A percentile compares a stretch with the other conserved stretches of the same genome.
phyloP scores from a whole-genome alignment of 1,140 invertebrate species.

The Augochlora pura region DNA sequence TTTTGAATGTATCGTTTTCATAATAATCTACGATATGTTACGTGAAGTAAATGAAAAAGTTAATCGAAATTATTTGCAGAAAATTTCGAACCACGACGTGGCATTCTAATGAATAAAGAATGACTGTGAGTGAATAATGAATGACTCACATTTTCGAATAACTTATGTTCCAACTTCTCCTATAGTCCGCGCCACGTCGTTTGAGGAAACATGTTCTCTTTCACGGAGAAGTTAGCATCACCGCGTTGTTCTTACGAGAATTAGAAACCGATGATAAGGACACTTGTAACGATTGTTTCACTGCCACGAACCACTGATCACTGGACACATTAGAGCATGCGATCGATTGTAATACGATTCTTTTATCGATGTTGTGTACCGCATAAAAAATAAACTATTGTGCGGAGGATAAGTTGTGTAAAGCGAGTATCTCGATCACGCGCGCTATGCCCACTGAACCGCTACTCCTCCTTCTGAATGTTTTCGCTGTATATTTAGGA shows the following conservation, averaged over 20 bases:
- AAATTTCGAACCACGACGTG: too few species aligned
- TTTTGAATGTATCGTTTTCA: too few species aligned
- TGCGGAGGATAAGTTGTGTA: not conserved
- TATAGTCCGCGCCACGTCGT: not conserved
- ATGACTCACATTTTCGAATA: not conserved
- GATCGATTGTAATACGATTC: not conserved
- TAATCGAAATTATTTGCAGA: too few species aligned
- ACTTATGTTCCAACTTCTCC: not conserved
- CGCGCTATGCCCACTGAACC: not conserved
- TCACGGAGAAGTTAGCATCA: not conserved
- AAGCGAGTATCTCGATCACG: not conserved
- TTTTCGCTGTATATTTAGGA: not conserved
- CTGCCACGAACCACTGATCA: not conserved
- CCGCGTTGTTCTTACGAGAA: not conserved
- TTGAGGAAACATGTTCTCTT: not conserved
- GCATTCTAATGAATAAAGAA: too few species aligned
- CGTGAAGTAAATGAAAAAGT: too few species aligned
- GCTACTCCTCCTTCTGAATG: not conserved
- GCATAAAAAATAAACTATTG: not conserved
- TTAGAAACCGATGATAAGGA: slow-evolving; percentile 7
- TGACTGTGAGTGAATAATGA: too few species aligned
- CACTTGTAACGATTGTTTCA: slow-evolving; percentile 9
- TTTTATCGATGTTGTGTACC: not conserved
- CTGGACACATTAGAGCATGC: not conserved
- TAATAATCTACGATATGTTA: too few species aligned